These are phyloP conservation scores for Drosophila sechellia DNA, from an alignment of 1,140 invertebrate genomes.

Conservation along the genomic window DNA sequence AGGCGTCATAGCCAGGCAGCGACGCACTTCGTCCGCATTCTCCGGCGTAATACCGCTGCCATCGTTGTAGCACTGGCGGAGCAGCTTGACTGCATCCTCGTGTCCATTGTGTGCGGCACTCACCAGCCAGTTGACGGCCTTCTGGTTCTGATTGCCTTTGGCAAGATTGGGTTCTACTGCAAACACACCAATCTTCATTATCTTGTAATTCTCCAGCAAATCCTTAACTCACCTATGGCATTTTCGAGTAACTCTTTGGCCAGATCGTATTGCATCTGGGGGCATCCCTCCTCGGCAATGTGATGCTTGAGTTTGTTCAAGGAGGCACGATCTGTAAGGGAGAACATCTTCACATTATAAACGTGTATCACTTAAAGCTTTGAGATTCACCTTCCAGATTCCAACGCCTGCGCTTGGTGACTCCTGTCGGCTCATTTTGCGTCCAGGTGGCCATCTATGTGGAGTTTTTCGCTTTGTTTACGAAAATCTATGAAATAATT, in stretches of 20 bases:
- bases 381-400: conserved; percentile 70
- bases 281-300: conserved; percentile 89
- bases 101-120: conserved; percentile 96
- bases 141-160: conserved; percentile 84
- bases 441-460: conserved; percentile 74
- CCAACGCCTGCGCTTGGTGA: conserved; percentile 74
- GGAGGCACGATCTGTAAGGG: conserved; percentile 85
- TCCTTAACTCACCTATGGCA: conserved; percentile 84
- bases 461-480: conserved; percentile 53
- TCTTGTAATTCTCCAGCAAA: background rate
- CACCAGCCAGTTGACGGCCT: conserved; percentile 94
- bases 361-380: background rate
- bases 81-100: conserved; percentile 91
- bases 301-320: conserved; percentile 87
- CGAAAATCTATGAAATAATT: conserved; percentile 39
- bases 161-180: conserved; percentile 75
- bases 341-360: background rate
- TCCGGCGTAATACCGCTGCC: conserved; percentile 92
- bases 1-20: conserved; percentile 92
- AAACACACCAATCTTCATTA: background rate
- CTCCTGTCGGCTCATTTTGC: conserved; percentile 71
- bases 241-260: conserved; percentile 88
- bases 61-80: conserved; percentile 91
- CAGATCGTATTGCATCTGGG: conserved; percentile 88
- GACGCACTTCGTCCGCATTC: conserved; percentile 92